Evolutionary conservation across 92 coral and sea anemone species (phyloP), one percentile per base, ranked within the genome.

Genomic region (Zoanthus solanderi): DNA sequence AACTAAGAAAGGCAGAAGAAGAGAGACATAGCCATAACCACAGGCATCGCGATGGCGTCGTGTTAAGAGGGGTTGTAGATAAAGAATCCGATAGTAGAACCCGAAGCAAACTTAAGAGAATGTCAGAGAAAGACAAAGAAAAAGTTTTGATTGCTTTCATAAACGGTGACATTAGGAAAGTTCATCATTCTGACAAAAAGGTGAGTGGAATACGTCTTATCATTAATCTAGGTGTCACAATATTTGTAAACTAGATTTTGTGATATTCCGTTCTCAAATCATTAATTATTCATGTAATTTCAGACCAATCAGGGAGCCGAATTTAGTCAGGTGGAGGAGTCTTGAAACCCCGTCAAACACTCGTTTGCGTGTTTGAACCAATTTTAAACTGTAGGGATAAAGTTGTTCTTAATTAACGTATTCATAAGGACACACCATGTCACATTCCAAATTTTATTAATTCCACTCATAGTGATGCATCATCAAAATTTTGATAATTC

Each of bases 61-160:
- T 72, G 9, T 69, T 72, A 16, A 66, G 69, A 52, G 78, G 88
- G 30, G 71, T 72, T 34, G 71, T 72, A 1, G 85, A 81, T 18
- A 81, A 31, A 61, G 85, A 81, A 46, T 9, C 50, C 17, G 85
- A 81, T 16, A 6, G 61, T 1, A 81, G 67, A 37, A 52, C 85
- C 10, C 45, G 85, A 52, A 69, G 16, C 56, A 81, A 81, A 23
- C 85, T 81, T 44, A 45, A 52, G 75, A 81, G 74, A 66, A 31
- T 81, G 56, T 81, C 85, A 2, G 85, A 81, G 37, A 81, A 81
- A 16, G 85, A 81, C 63, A 81, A 69, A 63, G 85, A 81, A 46
- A 81, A 65, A 32, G 44, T 81, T 47, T 46, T 81, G 7, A 66
- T 81, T 45, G 85, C 75, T 66, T 81, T 81, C 14, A 47, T 81